Percentiles rank a stretch among this genome's conserved stretches.
Evolutionary conservation across 2,797 vertebrate species (phyloP).

Genomic region (Ibycter americanus): DNA sequence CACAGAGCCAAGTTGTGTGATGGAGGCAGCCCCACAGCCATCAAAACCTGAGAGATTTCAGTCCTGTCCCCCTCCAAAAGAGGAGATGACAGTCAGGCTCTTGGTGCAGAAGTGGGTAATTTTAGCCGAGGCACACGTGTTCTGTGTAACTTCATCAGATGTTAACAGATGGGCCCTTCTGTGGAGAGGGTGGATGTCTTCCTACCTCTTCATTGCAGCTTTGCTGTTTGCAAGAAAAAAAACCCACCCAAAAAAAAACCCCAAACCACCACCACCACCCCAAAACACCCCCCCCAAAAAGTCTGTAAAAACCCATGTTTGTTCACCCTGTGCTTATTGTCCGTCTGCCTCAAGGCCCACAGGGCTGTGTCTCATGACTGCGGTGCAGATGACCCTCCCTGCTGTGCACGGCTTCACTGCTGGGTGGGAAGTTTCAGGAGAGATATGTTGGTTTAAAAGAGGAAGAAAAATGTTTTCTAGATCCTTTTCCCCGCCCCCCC

Average conservation of each 20-base stretch:
- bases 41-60: slow-evolving; percentile 36
- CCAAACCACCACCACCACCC: too few species aligned
- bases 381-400: neutral
- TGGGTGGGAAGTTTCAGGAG: neutral
- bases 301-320: neutral
- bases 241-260: neutral
- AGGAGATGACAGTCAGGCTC: slow-evolving; percentile 9
- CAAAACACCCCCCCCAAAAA: neutral
- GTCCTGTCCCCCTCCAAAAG: slow-evolving; percentile 1
- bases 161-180: slow-evolving; percentile 62
- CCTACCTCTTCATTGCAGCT: slow-evolving; percentile 38
- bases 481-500: rapidly evolving
- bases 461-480: neutral
- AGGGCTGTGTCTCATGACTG: neutral
- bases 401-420: neutral
- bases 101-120: slow-evolving; percentile 20
- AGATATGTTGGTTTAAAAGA: neutral
- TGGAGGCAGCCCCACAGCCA: neutral
- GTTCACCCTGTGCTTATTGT: neutral
- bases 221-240: neutral
- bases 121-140: slow-evolving; percentile 43
- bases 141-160: slow-evolving; percentile 56
- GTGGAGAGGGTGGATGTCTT: slow-evolving; percentile 37
- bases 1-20: neutral
- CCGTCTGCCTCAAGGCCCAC: neutral